Base-by-base conservation (phyloP, 2,113 vertebrate species). In the Natator depressus region DNA sequence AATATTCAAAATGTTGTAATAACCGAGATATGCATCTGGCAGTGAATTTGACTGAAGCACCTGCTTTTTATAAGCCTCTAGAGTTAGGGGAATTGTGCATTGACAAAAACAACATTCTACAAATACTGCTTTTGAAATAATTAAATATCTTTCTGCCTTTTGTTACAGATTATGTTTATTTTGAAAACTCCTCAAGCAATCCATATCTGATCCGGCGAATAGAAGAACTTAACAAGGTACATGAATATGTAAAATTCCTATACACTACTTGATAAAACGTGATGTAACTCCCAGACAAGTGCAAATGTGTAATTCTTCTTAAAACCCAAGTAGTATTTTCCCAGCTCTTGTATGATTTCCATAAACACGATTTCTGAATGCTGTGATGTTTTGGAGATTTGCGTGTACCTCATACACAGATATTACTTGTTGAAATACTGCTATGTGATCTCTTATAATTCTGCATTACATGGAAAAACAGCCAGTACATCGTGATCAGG, bases 121-220 rank as follows among this genome's bases (percentile, higher is more conserved):
- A 12, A 0, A 0, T 27, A 11, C 14, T 84, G 4, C 20, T 87
- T 57, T 89, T 91, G 10, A 31, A 84, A 84, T 96, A 91, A 82
- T 97, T 97, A 85, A 95, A 1, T 85, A 49, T 75, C 35, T 96
- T 96, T 90, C 6, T 87, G 86, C 51, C 57, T 97, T 96, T 89
- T 97, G 82, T 98, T 98, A 20, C 98, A 99, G 99, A 99, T 99
- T 99, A 99, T 95, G 99, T 99, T 90, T 99, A 99, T 98, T 99
- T 99, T 98, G 99, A 99, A 98, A 99, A 99, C 97, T 99, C 99
- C 87, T 99, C 99, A 95, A 99, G 99, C 98, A 99, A 99, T 97
- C 99, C 99, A 0, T 99, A 99, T 98, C 98, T 99, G 89, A 99
- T 99, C 98, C 98, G 99, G 94, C 98, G 99, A 97, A 99, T 99